Conservation (phyloP, 2,888 invertebrate genomes). For the Hirtodrosophila duncani region DNA sequence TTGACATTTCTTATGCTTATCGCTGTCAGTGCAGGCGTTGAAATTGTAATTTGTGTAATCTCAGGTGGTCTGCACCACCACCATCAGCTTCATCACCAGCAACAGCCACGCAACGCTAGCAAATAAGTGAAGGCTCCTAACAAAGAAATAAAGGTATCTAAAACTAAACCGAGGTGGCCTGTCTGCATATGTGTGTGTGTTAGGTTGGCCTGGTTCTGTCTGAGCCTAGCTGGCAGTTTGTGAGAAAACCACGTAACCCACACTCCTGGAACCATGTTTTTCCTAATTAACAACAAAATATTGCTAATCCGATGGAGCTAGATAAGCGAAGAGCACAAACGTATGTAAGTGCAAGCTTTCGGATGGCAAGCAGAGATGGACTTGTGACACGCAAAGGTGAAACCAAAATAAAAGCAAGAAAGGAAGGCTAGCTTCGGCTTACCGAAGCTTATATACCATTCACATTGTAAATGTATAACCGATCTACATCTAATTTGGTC, state of each 20-base stretch:
- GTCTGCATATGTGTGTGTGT: constrained; percentile 2
- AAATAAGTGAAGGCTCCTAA: constrained; percentile 10
- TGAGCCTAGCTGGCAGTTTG: neutral
- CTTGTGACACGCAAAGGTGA: too few relatives aligned
- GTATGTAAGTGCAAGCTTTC: neutral
- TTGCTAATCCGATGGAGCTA: constrained; percentile 40
- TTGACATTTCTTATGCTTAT: constrained; percentile 72
- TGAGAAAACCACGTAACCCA: constrained; percentile 42
- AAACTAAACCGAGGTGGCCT: neutral
- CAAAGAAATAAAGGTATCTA: constrained; percentile 28
- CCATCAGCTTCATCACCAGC: too few relatives aligned
- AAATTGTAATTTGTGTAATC: constrained; percentile 70
- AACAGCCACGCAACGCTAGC: constrained; percentile 20
- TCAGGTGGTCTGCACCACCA: constrained; percentile 46
- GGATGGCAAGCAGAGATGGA: too few relatives aligned
- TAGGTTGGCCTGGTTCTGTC: constrained; percentile 27
- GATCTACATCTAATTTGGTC: too few relatives aligned
- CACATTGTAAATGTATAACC: too few relatives aligned
- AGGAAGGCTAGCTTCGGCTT: too few relatives aligned
- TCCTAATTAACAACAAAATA: constrained; percentile 50
- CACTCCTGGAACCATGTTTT: constrained; percentile 28
- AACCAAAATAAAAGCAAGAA: too few relatives aligned
- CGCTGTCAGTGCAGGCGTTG: constrained; percentile 64
- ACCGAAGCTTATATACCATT: too few relatives aligned
- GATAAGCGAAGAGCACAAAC: constrained; percentile 1